Base-by-base conservation (phyloP, 2,888 invertebrate genomes). In the Brachypterus glaber region DNA sequence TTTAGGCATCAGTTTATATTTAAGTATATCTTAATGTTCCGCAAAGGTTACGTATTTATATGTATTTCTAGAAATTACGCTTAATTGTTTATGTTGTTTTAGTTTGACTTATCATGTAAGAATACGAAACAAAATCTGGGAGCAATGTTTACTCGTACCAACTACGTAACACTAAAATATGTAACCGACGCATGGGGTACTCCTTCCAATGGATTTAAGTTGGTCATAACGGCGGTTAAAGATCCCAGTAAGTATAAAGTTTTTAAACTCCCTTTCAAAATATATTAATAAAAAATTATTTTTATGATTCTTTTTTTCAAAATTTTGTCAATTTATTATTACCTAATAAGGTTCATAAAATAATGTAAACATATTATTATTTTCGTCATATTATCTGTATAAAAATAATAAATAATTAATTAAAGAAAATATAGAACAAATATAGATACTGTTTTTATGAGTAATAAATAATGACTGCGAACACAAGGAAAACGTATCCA, bases 121-220 rank as follows among this genome's bases (percentile, higher is more conserved):
- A 88, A 90, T 70, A 91, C 90, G 52, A 84, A 85, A 66, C 82
- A 86, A 69, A 82, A 82, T 55, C 82, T 91, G 48, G 88, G 88
- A 47, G 82, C 85, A 54, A 79, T 91, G 67, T 86, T 87, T 70
- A 92, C 90, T 41, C 77, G 88, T 60, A 89, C 90, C 64, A 92
- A 91, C 74, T 90, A 88, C 70, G 88, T 92, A 60, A 92, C 91
- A 36, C 76, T 92, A 54, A 89, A 87, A 68, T 92, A 91, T 72
- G 85, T 88, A 60, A 91, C 92, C 35, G 91, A 92, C 69, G 80
- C 79, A 60, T 91, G 90, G 88, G 91, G 90, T 48, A 89, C 89
- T 45, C 85, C 86, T 64, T 78, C 82, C 56, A 90, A 91, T 68
- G 90, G 91, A 56, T 92, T 92, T 74, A 84, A 84, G 58, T 78